Percentiles rank a stretch among this genome's conserved stretches.
Evolutionary conservation across 1,140 invertebrate species (phyloP).

Genomic region (Atta cephalotes): DNA sequence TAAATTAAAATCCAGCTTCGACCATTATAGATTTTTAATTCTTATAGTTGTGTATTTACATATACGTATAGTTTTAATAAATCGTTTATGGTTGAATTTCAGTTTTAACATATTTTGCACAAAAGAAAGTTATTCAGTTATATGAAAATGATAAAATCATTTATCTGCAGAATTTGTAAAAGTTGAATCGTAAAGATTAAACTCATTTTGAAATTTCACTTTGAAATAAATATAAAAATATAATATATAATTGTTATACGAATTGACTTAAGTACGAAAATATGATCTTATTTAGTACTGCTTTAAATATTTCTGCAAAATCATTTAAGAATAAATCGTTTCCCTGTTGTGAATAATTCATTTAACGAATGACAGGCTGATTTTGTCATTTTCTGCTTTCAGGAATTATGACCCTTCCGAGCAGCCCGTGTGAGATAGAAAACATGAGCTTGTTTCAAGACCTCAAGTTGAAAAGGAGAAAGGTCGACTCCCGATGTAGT

Average conservation of each 20-base stretch:
- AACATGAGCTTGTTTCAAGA: constrained; percentile 99
- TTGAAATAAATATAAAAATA: background rate
- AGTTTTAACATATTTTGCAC: background rate
- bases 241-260: background rate
- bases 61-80: no score
- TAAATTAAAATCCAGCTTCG: no score
- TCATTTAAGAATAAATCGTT: background rate
- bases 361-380: background rate
- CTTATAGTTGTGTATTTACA: no score
- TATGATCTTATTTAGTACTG: background rate
- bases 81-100: background rate
- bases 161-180: background rate
- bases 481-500: constrained; percentile 98
- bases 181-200: background rate
- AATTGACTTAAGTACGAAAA: background rate
- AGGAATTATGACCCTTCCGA: constrained; percentile 99
- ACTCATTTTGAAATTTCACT: background rate
- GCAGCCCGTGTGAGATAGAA: constrained; percentile 97
- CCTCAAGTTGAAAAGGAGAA: constrained; percentile 98
- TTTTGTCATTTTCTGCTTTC: constrained; percentile 81
- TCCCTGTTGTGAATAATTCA: background rate
- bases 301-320: background rate
- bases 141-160: background rate
- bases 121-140: background rate
- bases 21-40: no score